These are phyloP conservation scores for Astropecten irregularis DNA, from an alignment of 53 echinoderm and acorn worm genomes.

Conservation along the genomic window DNA sequence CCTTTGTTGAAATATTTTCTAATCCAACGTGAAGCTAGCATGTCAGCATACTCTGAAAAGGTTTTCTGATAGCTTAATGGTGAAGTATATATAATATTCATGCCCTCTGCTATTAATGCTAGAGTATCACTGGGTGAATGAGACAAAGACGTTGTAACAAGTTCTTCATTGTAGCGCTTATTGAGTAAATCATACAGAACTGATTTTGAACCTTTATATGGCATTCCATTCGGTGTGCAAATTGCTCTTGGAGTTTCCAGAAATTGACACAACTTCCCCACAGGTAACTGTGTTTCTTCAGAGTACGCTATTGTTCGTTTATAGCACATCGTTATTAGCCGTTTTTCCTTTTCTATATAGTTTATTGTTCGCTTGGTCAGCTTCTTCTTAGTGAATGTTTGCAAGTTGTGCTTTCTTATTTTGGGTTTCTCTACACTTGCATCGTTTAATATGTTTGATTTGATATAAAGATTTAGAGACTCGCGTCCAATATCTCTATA, in stretches of 20 bases:
- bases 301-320: conserved; percentile 57
- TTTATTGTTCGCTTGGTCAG: conserved; percentile 38
- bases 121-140: not conserved
- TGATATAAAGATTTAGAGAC: conserved; percentile 37
- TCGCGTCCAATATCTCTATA: conserved; percentile 56
- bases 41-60: conserved; percentile 39
- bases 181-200: conserved; percentile 23
- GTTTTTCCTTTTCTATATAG: conserved; percentile 71
- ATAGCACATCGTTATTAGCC: conserved; percentile 64
- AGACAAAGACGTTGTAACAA: not conserved
- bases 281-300: conserved; percentile 18
- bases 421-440: conserved; percentile 40
- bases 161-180: not conserved
- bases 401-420: conserved; percentile 48
- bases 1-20: conserved; percentile 26
- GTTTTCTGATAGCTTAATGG: conserved; percentile 22
- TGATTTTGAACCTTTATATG: conserved; percentile 39
- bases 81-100: conserved; percentile 56
- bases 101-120: conserved; percentile 39
- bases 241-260: conserved; percentile 28
- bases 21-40: conserved; percentile 29
- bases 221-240: conserved; percentile 24
- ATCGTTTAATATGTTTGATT: conserved; percentile 49
- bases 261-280: conserved; percentile 29
- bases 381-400: conserved; percentile 67